Conservation (phyloP, 2,888 invertebrate genomes). For the Keiferia lycopersicella region DNA sequence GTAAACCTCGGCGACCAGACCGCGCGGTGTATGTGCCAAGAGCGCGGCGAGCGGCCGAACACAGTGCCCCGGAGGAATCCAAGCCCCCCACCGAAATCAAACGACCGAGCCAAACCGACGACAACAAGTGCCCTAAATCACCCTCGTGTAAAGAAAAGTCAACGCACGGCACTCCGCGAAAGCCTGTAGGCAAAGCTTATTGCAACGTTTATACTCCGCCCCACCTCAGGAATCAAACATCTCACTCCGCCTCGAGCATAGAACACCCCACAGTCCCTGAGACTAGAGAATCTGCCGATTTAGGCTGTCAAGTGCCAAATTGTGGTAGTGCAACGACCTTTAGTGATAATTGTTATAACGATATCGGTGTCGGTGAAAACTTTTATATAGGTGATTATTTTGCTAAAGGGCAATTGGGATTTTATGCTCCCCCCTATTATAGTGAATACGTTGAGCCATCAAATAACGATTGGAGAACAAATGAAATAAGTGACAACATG, state of each 20-base stretch:
- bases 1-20: conserved; percentile 85
- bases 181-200: conserved; percentile 68
- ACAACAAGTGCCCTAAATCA: conserved; percentile 63
- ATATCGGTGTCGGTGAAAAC: conserved; percentile 67
- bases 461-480: conserved; percentile 55
- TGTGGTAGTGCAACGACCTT: conserved; percentile 77
- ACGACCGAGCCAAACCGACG: conserved; percentile 50
- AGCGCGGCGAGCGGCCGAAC: conserved; percentile 79
- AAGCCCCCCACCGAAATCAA: conserved; percentile 38
- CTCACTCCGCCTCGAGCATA: conserved; percentile 62
- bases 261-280: conserved; percentile 54
- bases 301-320: conserved; percentile 76
- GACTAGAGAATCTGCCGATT: conserved; percentile 66
- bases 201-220: conserved; percentile 79
- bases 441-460: conserved; percentile 55
- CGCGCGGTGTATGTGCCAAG: conserved; percentile 90
- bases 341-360: conserved; percentile 74
- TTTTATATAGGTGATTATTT: conserved; percentile 80
- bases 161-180: conserved; percentile 63
- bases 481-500: conserved; percentile 69
- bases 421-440: conserved; percentile 68
- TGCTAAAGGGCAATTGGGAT: conserved; percentile 72
- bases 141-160: conserved; percentile 66
- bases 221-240: conserved; percentile 68
- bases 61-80: conserved; percentile 36